Evolutionary conservation across 2,797 vertebrate species (phyloP).

Genomic region (Luscinia luscinia): DNA sequence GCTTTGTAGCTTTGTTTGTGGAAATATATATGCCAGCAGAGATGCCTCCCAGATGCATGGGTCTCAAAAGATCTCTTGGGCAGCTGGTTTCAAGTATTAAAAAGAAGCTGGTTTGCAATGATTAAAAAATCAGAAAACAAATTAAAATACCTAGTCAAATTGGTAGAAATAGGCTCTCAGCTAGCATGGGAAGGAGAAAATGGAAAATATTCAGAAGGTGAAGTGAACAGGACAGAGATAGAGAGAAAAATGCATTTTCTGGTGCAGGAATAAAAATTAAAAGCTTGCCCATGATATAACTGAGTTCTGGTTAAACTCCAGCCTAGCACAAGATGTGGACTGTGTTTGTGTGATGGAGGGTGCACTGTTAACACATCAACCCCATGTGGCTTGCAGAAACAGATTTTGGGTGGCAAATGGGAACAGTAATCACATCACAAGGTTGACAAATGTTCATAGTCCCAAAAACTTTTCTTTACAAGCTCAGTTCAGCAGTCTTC

Average conservation of each 20-base stretch:
- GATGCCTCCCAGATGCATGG: neutral
- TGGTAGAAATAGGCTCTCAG: neutral
- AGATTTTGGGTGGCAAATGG: neutral
- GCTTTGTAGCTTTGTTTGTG: slow-evolving; percentile 22
- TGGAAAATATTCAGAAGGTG: neutral
- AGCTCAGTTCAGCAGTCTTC: neutral
- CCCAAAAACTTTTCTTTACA: neutral
- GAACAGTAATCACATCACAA: neutral
- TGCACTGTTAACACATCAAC: neutral
- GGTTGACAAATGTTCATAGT: neutral
- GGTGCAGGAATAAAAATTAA: neutral
- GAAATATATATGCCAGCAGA: slow-evolving; percentile 2
- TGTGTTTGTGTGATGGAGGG: neutral
- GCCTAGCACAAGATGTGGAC: neutral
- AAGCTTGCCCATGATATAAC: neutral
- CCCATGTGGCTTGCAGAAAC: neutral
- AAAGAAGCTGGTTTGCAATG: neutral
- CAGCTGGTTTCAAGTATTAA: slow-evolving; percentile 16
- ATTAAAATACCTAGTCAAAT: neutral
- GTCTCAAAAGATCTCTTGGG: neutral
- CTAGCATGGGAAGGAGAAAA: neutral
- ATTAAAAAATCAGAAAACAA: neutral
- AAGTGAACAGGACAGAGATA: neutral
- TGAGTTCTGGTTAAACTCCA: neutral
- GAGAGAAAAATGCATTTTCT: neutral